Conservation (phyloP, 2,113 vertebrate species). For the Amphiprion ocellaris region DNA sequence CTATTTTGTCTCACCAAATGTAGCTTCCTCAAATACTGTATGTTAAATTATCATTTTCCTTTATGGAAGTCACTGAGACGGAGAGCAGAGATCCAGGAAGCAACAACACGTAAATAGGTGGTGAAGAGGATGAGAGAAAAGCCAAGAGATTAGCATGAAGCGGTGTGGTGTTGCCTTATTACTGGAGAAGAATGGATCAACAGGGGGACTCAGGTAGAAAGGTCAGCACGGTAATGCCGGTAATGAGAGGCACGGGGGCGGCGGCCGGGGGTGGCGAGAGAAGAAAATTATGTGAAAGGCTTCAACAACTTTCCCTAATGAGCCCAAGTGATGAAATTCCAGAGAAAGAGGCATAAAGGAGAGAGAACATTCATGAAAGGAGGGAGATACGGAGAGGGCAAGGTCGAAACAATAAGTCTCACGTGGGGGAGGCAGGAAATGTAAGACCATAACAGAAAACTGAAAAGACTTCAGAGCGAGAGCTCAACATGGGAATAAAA, state of each 20-base stretch:
- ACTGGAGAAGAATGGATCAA: slow-evolving; percentile 16
- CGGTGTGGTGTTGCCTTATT: slow-evolving; percentile 23
- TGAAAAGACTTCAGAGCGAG: not conserved
- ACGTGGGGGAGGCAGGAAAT: not conserved
- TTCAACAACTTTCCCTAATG: slow-evolving; percentile 48
- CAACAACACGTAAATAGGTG: not conserved
- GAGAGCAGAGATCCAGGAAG: not conserved
- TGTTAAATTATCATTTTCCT: too few species aligned
- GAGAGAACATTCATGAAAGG: not conserved
- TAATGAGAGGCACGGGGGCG: not conserved
- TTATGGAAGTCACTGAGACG: not conserved
- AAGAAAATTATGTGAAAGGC: slow-evolving; percentile 15
- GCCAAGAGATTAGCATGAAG: slow-evolving; percentile 2
- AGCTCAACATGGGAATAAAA: not conserved
- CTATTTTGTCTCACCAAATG: too few species aligned
- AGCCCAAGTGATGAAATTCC: slow-evolving; percentile 43
- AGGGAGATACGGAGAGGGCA: not conserved
- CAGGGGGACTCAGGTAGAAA: slow-evolving; percentile 1
- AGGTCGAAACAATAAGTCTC: not conserved
- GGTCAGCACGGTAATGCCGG: not conserved
- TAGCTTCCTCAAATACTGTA: too few species aligned
- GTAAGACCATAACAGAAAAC: not conserved
- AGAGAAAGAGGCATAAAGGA: not conserved
- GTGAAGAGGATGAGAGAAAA: not conserved
- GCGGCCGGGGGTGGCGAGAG: not conserved